Base-by-base conservation (phyloP, 2,797 vertebrate species). In the Sternotherus odoratus region DNA sequence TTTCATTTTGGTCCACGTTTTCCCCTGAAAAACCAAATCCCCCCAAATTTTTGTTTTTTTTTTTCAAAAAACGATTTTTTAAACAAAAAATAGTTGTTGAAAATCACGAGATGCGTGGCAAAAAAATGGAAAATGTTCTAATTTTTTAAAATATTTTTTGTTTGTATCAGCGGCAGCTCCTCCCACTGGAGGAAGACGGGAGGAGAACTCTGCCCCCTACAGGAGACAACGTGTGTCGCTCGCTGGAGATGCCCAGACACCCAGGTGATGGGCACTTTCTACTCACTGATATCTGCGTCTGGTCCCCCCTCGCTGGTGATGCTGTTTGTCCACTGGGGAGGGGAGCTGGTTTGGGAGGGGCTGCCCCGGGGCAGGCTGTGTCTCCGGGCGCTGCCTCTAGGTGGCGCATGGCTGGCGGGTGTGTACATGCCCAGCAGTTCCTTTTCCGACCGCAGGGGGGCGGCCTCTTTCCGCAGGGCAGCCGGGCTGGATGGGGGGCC, bases 261-360 rank as follows among this genome's bases (percentile, higher is more conserved):
- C 50, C 51, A 26, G 50, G 39, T 16, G 79, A 80, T 69, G 4
- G 63, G 5, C 0, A 1, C 50, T 2, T 74, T 8, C 69, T 21
- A 97, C 94, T 98, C 97, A 96, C 98, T 90, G 89, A 92, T 87
- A 0, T 91, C 95, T 21, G 96, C 94, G 2, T 93, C 81, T 5
- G 94, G 89, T 28, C 90, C 97, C 9, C 4, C 51, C 88, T 97
- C 93, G 3, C 97, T 97, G 66, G 89, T 50, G 1, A 39, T 81
- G 1, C 97, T 93, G 49, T 56, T 83, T 1, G 90, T 36, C 97
- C 97, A 96, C 86, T 4, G 82, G 12, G 77, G 94, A 4, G 97
- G 97, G 12, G 98, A 98, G 88, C 92, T 90, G 75, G 79, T 66
- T 21, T 43, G 82, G 0, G 82, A 93, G 11, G 82, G 56, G 78